Percentiles rank a stretch among this genome's conserved stretches.
Evolutionary conservation across 1,140 invertebrate species (phyloP).

Genomic region (Pectinophora gossypiella): DNA sequence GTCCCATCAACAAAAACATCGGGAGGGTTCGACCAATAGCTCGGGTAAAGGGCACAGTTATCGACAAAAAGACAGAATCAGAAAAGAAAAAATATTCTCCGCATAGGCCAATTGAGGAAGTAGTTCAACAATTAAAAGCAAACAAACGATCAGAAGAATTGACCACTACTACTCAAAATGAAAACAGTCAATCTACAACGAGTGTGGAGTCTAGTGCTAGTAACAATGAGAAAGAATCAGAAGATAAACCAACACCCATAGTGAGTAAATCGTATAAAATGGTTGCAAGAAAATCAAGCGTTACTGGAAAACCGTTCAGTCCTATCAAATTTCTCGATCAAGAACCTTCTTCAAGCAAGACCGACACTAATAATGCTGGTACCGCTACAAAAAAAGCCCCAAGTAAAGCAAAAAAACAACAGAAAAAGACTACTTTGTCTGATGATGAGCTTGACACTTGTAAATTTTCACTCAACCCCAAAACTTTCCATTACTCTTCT

Average conservation of each 20-base stretch:
- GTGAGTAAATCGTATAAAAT: slow-evolving; percentile 71
- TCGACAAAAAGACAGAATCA: slow-evolving; percentile 68
- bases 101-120: slow-evolving; percentile 68
- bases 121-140: slow-evolving; percentile 64
- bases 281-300: slow-evolving; percentile 66
- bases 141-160: slow-evolving; percentile 58
- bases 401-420: slow-evolving; percentile 43
- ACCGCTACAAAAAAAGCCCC: slow-evolving; percentile 34
- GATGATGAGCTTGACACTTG: slow-evolving; percentile 61
- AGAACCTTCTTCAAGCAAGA: slow-evolving; percentile 26
- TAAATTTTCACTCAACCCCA: slow-evolving; percentile 57
- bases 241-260: slow-evolving; percentile 54
- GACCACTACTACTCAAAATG: slow-evolving; percentile 19
- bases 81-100: slow-evolving; percentile 70
- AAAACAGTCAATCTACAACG: slow-evolving; percentile 15
- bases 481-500: slow-evolving; percentile 51
- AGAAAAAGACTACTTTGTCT: slow-evolving; percentile 44
- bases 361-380: slow-evolving; percentile 30
- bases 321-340: slow-evolving; percentile 60
- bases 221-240: slow-evolving; percentile 29
- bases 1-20: slow-evolving; percentile 59
- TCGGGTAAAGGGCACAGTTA: slow-evolving; percentile 70
- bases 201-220: slow-evolving; percentile 19
- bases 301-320: slow-evolving; percentile 66
- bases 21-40: slow-evolving; percentile 69